Evolutionary conservation across 2,888 invertebrate species (phyloP), one percentile per base, ranked within the genome.

Genomic region (Stenurella melanura): DNA sequence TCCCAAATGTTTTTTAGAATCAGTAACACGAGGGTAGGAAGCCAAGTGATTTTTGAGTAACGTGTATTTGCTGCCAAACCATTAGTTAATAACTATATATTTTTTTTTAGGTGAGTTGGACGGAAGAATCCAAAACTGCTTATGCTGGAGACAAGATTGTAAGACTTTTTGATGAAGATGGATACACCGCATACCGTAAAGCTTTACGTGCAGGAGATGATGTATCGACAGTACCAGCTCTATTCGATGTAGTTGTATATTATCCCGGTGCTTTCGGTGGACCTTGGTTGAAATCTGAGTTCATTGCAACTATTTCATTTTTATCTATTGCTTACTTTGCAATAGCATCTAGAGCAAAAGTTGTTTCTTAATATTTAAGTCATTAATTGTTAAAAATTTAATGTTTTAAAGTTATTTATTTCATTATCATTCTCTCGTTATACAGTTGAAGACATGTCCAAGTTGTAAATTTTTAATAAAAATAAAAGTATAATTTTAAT

Each of bases 261-360:
- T 95, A 96, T 85, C 92, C 94, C 72, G 94, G 95, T 87, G 95
- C 97, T 68, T 98, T 96, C 91, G 95, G 93, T 79, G 98, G 98
- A 0, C 97, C 97, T 3, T 96, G 96, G 95, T 93, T 98, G 72
- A 97, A 97, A 89, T 97, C 97, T 0, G 98, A 98, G 91, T 93
- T 97, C 56, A 91, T 98, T 68, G 98, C 98, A 10, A 95, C 96
- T 6, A 90, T 93, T 15, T 89, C 96, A 0, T 95, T 96, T 1
- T 92, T 95, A 78, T 88, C 95, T 17, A 93, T 98, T 11, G 96
- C 96, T 63, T 98, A 97, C 89, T 92, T 96, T 76, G 98, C 98
- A 0, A 94, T 97, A 84, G 93, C 94, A 74, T 94, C 96, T 84
- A 96, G 95, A 90, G 93, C 94, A 86, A 96, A 95, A 89, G 93